Base-by-base conservation (phyloP, 30 jellyfish, hydroid and myxozoan genomes). In the Aurelia sp. region DNA sequence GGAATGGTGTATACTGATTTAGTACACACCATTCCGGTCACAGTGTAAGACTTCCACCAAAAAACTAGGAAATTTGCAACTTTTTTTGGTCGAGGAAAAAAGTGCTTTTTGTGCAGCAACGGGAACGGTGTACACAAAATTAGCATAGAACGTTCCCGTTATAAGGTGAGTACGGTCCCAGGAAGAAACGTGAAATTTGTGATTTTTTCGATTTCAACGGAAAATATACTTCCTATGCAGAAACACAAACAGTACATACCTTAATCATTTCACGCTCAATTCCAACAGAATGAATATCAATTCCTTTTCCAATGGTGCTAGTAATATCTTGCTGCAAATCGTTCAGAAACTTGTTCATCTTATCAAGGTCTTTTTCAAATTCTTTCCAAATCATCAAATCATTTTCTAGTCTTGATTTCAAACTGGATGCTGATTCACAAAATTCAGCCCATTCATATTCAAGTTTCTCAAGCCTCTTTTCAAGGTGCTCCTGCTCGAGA, bases 381-480 rank as follows among this genome's bases (percentile, higher is more conserved):
- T 69, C 89, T 47, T 66, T 68, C 95, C 97, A 90, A 65, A 65
- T 69, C 40, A 59, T 50, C 7, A 66, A 58, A 58, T 81, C 53
- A 6, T 66, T 93, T 27, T 91, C 96, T 1, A 91, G 22, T 21
- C 44, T 47, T 6, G 85, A 31, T 51, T 87, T 87, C 74, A 71
- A 82, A 20, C 40, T 33, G 6, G 90, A 66, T 31, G 89, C 96
- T 13, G 51, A 21, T 60, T 78, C 86, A 63, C 96, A 87, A 62
- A 76, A 87, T 13, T 66, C 82, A 52, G 96, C 96, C 96, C 96
- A 87, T 3, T 77, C 96, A 30, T 78, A 30, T 66, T 87, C 96
- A 9, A 77, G 73, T 22, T 58, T 65, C n/a, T 71, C 96, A 8
- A 87, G 96, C 61, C 62, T 76, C 55, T 17, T 22, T 64, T 87